Conservation (phyloP, 2,797 vertebrate genomes). For the Eulemur mongoz region DNA sequence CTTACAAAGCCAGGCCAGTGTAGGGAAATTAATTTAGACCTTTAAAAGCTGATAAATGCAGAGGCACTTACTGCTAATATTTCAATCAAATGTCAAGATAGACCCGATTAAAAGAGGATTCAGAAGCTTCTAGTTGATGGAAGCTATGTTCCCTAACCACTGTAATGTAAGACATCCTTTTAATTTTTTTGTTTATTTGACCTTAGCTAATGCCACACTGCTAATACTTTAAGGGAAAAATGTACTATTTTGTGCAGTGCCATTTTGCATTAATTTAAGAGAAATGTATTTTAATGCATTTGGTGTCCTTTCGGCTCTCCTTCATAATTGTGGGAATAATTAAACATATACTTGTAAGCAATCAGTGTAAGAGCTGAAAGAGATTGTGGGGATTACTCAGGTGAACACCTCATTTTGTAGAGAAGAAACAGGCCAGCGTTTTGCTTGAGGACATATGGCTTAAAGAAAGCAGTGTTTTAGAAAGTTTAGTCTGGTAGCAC, state of each 20-base stretch:
- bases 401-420: constrained; percentile 48
- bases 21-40: constrained; percentile 55
- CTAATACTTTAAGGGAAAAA: constrained; percentile 11
- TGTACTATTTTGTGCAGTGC: constrained; percentile 30
- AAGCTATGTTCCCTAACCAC: neutral
- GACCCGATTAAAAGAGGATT: constrained; percentile 61
- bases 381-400: constrained; percentile 48
- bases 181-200: constrained; percentile 57
- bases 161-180: constrained; percentile 44
- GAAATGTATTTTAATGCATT: constrained; percentile 68
- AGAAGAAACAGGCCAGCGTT: constrained; percentile 34
- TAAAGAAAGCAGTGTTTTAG: constrained; percentile 20
- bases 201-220: constrained; percentile 12
- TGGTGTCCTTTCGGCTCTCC: constrained; percentile 53
- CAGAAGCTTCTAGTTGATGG: constrained; percentile 45
- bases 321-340: constrained; percentile 69
- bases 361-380: constrained; percentile 66
- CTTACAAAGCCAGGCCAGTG: constrained; percentile 1
- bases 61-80: constrained; percentile 66
- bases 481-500: constrained; percentile 8
- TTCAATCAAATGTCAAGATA: constrained; percentile 71
- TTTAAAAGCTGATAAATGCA: constrained; percentile 67
- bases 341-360: constrained; percentile 68
- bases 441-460: constrained; percentile 21
- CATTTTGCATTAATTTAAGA: constrained; percentile 63